Evolutionary conservation across 2,888 invertebrate genomes (phyloP).

Genomic region (Agonopterix heracliana): DNA sequence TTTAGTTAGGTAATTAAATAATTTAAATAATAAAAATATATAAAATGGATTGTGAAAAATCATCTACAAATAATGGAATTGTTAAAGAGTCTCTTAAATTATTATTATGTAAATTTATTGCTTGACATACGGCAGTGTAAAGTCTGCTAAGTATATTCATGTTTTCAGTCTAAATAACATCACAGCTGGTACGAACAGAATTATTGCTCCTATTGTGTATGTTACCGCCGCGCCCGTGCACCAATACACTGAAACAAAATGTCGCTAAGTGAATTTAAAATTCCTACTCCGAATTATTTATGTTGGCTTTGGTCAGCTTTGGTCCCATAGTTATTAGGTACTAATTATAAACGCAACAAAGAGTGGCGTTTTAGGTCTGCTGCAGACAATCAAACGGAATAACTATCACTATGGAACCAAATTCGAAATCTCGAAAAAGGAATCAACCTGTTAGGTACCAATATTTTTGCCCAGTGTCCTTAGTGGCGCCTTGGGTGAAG

Average conservation of each 20-base stretch:
- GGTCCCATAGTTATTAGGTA: too few species aligned
- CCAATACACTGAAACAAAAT: slow-evolving; percentile 86
- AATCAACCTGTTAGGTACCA: too few species aligned
- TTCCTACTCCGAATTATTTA: too few species aligned
- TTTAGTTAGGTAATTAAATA: slow-evolving; percentile 20
- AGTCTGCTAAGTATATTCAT: slow-evolving; percentile 19
- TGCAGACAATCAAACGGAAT: too few species aligned
- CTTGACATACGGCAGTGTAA: slow-evolving; percentile 26
- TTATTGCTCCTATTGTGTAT: slow-evolving; percentile 86
- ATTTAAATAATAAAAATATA: slow-evolving; percentile 18
- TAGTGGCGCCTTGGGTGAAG: too few species aligned
- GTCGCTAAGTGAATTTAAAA: not conserved
- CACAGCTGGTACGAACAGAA: slow-evolving; percentile 85
- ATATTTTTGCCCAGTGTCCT: too few species aligned
- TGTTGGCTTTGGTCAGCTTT: too few species aligned
- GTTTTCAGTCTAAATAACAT: slow-evolving; percentile 74
- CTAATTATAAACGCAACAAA: too few species aligned
- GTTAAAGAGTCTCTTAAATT: slow-evolving; percentile 11
- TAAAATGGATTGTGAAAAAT: slow-evolving; percentile 15
- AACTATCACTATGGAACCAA: too few species aligned
- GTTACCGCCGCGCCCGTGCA: slow-evolving; percentile 88
- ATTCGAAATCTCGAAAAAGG: too few species aligned
- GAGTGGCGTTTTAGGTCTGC: too few species aligned
- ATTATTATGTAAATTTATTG: slow-evolving; percentile 15
- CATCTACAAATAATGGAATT: slow-evolving; percentile 23